phyloP scores from a whole-genome alignment of 2,888 invertebrate species.

The Lasioglossum morio region DNA sequence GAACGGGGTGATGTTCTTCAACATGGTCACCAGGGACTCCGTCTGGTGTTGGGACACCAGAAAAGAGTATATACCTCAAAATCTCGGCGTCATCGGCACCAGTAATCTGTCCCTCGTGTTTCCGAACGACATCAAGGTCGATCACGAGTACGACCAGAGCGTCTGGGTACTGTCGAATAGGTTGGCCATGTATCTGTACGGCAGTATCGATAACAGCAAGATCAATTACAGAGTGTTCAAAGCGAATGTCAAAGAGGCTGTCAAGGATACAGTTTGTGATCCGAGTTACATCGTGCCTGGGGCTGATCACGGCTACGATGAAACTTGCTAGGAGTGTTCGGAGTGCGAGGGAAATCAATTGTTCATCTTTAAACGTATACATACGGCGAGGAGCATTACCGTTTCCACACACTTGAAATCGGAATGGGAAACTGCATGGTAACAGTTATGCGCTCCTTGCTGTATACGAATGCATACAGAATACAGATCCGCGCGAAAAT shows the following conservation, averaged over 20 bases:
- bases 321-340: constrained; percentile 73
- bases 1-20: constrained; percentile 91
- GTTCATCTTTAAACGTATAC: background rate
- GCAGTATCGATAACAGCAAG: constrained; percentile 87
- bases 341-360: background rate
- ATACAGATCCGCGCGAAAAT: background rate
- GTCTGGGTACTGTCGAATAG: constrained; percentile 92
- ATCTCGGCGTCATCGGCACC: constrained; percentile 88
- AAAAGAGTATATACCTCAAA: constrained; percentile 88
- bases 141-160: constrained; percentile 88
- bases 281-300: constrained; percentile 84
- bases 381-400: no score
- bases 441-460: no score
- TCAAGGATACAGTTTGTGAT: constrained; percentile 90
- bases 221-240: constrained; percentile 91
- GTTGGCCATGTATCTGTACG: constrained; percentile 90
- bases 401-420: no score
- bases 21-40: constrained; percentile 91
- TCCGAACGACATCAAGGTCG: constrained; percentile 93
- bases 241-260: constrained; percentile 88
- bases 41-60: constrained; percentile 93
- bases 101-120: constrained; percentile 89
- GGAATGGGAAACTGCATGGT: no score
- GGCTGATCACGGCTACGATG: constrained; percentile 75
- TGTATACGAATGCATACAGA: no score